Evolutionary conservation across 2,797 vertebrate genomes (phyloP).

Genomic region (Glossophaga mutica): DNA sequence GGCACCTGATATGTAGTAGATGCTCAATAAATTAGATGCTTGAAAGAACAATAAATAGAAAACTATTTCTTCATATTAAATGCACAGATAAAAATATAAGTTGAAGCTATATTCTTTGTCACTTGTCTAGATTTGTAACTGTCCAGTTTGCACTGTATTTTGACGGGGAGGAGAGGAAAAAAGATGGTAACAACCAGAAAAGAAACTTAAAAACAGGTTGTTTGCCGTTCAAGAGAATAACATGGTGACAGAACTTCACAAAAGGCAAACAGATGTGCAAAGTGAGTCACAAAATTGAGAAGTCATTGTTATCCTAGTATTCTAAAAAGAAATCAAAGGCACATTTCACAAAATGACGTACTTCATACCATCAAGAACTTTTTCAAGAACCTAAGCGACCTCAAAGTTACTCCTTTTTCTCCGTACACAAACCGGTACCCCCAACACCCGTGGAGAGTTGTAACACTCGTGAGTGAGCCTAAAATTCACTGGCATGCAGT

Average conservation of each 20-base stretch:
- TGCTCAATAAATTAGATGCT: not conserved
- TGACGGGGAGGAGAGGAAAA: constrained; percentile 3
- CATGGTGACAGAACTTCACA: not conserved
- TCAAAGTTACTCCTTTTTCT: not conserved
- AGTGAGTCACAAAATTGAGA: not conserved
- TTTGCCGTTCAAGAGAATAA: not conserved
- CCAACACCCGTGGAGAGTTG: not conserved
- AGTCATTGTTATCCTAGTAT: not conserved
- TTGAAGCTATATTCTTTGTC: not conserved
- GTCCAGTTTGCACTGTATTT: not conserved
- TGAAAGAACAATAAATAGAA: not conserved
- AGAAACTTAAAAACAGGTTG: constrained; percentile 12
- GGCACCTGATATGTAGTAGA: not conserved
- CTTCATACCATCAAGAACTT: not conserved
- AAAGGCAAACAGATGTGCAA: not conserved
- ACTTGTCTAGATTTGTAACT: not conserved
- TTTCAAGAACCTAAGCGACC: not conserved
- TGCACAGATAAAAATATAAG: not conserved
- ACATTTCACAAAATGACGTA: not conserved
- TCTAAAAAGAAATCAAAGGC: not conserved
- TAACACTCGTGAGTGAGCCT: not conserved
- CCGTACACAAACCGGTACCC: not conserved
- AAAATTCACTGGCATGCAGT: not conserved
- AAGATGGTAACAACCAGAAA: constrained; percentile 10
- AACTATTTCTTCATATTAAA: constrained; percentile 10